Evolutionary conservation across 2,797 vertebrate species (phyloP), one percentile per base, ranked within the genome.

Genomic region (Phataginus tetradactyla): DNA sequence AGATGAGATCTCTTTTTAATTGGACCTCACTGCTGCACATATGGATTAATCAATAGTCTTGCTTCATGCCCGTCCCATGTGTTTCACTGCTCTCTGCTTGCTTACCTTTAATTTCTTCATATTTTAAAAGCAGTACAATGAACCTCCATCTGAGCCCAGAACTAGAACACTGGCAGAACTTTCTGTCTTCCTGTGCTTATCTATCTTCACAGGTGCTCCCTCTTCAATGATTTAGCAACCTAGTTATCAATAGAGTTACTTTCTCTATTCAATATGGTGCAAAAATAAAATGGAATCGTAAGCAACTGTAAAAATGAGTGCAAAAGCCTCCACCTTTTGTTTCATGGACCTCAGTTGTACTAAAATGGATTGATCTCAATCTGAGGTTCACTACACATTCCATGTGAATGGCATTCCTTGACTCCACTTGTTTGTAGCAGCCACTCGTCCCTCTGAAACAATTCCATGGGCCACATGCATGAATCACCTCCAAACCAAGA

Each of bases 151-250:
- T 9, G 7, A 18, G 10, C 49, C 64, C 32, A n/a, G 20, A 25
- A 3, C n/a, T 13, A 13, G 42, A 84, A 34, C 13, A 5, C 25
- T 21, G 8, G 29, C 45, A 1, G 0, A 0, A 25, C 17, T 14
- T 4, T 9, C 34, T 13, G 0, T 15, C 23, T 29, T 29, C n/a
- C 21, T 45, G 45, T 45, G 8, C 45, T 45, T 45, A 45, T 9
- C 34, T 13, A 0, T 15, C 27, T 29, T 29, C n/a, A 18, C 7
- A 7, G 14, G 4, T 0, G 1, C 51, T 23, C 11, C 13, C 13
- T 25, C 49, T n/a, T 7, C 71, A 15, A 15, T 1, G 12, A 86
- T 2, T 32, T 63, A 75, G 57, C 64, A 39, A 4, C 12, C 61
- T 23, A 27, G 21, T 61, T 27, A 55, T 45, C n/a, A 10, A 8